Evolutionary conservation across 2,888 invertebrate genomes (phyloP).

Genomic region (Argyra leucocephala): DNA sequence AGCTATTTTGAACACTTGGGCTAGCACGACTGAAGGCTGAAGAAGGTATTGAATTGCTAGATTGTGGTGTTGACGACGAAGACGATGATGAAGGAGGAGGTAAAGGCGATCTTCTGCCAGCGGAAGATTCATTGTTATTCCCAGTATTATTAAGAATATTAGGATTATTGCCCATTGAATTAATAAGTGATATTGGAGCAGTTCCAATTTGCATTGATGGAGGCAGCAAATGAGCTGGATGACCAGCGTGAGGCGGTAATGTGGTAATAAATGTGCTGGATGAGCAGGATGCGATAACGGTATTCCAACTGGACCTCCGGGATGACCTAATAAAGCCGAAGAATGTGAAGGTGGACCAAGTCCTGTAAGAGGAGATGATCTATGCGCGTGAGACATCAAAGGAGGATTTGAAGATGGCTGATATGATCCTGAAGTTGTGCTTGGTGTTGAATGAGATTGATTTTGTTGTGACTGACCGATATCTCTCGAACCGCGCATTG

Average conservation of each 20-base stretch:
- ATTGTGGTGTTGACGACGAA: conserved; percentile 31
- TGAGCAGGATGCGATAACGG: conserved; percentile 27
- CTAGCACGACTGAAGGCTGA: conserved; percentile 44
- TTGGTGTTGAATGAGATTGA: conserved; percentile 12
- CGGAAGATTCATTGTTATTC: conserved; percentile 23
- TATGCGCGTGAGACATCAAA: conserved; percentile 31
- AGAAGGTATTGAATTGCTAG: conserved; percentile 39
- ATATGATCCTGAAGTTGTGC: background rate
- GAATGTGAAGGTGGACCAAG: conserved; percentile 30
- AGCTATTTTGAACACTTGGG: conserved; percentile 40
- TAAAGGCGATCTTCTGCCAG: conserved; percentile 38
- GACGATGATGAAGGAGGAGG: conserved; percentile 37
- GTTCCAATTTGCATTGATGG: conserved; percentile 30
- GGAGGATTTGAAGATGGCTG: background rate
- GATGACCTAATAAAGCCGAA: conserved; percentile 39
- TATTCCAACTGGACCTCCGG: conserved; percentile 24
- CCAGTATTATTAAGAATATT: conserved; percentile 19
- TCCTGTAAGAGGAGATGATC: conserved; percentile 40
- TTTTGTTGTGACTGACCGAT: conserved; percentile 29
- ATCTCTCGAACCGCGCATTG: background rate
- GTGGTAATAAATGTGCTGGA: conserved; percentile 39
- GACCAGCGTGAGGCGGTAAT: conserved; percentile 36
- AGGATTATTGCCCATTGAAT: conserved; percentile 14
- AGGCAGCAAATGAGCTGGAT: conserved; percentile 23
- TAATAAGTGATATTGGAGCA: conserved; percentile 26